Conservation (phyloP, 2,888 invertebrate genomes). For the Theretra japonica region DNA sequence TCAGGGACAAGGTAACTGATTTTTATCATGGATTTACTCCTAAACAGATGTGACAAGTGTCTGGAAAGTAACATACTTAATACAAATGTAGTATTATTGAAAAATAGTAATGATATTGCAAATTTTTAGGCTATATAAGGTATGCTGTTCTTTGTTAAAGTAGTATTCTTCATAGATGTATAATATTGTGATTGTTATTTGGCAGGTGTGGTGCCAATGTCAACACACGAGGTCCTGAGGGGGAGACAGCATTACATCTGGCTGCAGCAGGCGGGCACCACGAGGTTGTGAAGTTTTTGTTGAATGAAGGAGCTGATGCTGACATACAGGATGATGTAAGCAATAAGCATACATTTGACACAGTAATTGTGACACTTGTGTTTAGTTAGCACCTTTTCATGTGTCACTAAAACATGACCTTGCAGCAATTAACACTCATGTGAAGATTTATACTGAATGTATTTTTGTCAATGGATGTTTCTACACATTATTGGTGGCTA, state of each 20-base stretch:
- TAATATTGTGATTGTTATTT: conserved; percentile 29
- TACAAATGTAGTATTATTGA: neutral
- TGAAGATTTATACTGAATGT: neutral
- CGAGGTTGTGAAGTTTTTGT: conserved; percentile 92
- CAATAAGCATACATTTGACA: conserved; percentile 71
- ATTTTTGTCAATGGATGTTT: too few species aligned
- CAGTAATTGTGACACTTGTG: neutral
- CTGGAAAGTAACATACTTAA: neutral
- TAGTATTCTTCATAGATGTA: neutral
- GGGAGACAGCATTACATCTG: conserved; percentile 91
- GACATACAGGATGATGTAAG: conserved; percentile 93
- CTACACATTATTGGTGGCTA: too few species aligned
- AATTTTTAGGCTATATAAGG: neutral
- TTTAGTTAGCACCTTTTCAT: neutral
- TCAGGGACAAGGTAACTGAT: neutral
- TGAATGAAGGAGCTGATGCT: conserved; percentile 91
- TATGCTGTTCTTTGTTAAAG: neutral
- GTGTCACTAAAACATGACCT: neutral
- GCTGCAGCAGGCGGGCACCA: conserved; percentile 95
- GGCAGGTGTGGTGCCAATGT: conserved; percentile 89
- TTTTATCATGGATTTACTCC: neutral
- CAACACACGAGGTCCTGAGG: conserved; percentile 90
- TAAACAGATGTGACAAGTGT: neutral
- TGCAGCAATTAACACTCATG: neutral
- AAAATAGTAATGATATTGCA: neutral